Evolutionary conservation across 2,888 invertebrate species (phyloP), one percentile per base, ranked within the genome.

Genomic region (Volucella bombylans): DNA sequence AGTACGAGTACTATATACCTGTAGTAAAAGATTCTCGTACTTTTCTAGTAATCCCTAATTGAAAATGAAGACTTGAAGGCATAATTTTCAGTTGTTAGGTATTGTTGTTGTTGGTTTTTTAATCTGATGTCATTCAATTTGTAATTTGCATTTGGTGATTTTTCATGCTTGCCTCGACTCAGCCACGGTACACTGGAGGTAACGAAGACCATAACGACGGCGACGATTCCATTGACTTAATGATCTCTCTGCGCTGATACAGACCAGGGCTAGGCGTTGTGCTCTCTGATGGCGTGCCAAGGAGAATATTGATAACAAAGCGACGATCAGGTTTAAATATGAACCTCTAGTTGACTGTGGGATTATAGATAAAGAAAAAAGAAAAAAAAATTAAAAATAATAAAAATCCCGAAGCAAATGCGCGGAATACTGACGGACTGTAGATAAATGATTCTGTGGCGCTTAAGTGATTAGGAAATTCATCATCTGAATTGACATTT

Each of bases 61-160:
- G 83, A 83, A 83, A 83, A 83, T 76, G 83, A 83, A 71, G 79
- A 83, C 83, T 83, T 83, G 83, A 83, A 83, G 79, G 83, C 83
- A 83, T 79, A 83, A 83, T 79, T 83, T 74, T 79, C 73, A 83
- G 82, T 74, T 82, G 76, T 72, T 39, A 1, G 57, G 71, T 43
- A 61, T 62, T 71, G 81, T 74, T 74, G 74, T 81, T 74, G 69
- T 65, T 64, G 72, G 64, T 71, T 64, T 65, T 47, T 52, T 64
- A 72, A 76, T 80, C 83, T 71, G 74, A 83, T 83, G 83, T 83
- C 83, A 83, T 83, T 83, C 83, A 83, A 83, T 83, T 83, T 83
- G 79, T 83, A 83, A 83, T 83, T 83, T 79, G 83, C 83, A 83
- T 83, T 62, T 41, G 59, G 78, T 64, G 69, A 64, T 77, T 79